Conservation (phyloP, 1,140 invertebrate genomes). For the Drosophila albomicans region DNA sequence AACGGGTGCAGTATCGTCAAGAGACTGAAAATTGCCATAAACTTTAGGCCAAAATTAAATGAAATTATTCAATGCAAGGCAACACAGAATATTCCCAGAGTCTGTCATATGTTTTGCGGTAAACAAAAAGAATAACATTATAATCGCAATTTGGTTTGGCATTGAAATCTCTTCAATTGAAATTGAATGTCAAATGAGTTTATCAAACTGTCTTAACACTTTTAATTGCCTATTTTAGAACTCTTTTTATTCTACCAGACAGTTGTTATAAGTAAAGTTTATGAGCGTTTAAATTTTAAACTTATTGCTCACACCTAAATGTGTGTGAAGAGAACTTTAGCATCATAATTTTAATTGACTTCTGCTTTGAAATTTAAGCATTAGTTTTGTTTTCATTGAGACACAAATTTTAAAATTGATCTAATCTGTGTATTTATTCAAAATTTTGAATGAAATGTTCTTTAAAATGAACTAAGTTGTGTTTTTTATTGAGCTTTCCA, state of each 20-base stretch:
- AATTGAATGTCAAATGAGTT: slow-evolving; percentile 17
- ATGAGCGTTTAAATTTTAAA: not conserved
- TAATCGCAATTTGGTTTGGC: slow-evolving; percentile 3
- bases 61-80: slow-evolving; percentile 55
- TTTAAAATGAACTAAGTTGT: too few species aligned
- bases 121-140: not conserved
- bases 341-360: too few species aligned
- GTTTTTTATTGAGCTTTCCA: too few species aligned
- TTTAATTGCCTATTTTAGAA: not conserved
- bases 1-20: slow-evolving; percentile 72
- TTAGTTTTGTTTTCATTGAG: too few species aligned
- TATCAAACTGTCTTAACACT: not conserved
- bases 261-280: not conserved
- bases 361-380: too few species aligned
- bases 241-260: not conserved
- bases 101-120: slow-evolving; percentile 3
- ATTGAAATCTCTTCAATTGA: slow-evolving; percentile 10
- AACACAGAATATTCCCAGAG: slow-evolving; percentile 34
- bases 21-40: slow-evolving; percentile 75
- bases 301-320: too few species aligned
- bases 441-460: too few species aligned
- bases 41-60: slow-evolving; percentile 75
- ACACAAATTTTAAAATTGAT: too few species aligned
- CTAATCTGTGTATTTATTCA: too few species aligned
- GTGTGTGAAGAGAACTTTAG: too few species aligned